Base-by-base conservation (phyloP, 2,888 invertebrate species). In the Idaea straminata region DNA sequence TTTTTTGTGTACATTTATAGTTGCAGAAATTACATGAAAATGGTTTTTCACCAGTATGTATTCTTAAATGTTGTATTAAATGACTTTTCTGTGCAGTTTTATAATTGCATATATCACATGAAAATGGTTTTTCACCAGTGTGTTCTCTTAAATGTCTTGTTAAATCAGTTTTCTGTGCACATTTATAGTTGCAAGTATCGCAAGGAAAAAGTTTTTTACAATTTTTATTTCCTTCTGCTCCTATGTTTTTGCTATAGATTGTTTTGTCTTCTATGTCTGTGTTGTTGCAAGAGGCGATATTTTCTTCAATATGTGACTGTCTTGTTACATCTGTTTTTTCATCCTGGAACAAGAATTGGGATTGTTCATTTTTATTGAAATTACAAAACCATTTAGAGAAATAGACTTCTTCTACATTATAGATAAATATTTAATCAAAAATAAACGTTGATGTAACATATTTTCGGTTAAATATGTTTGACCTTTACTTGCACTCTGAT, bases 131-230 rank as follows among this genome's bases (percentile, higher is more conserved):
- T 34, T 67, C 64, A 0, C 67, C 62, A 0, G 61, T 67, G 13
- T 67, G 67, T 7, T 36, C 64, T 10, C 61, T 62, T 36, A 62
- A 58, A 57, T 67, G 67, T 7, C 6, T 15, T 15, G 47, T 63
- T 36, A 67, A 67, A n/a, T 61, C 38, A 58, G 15, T 25, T 3
- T 13, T 13, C 6, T 59, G 25, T 4, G n/a, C 59, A 16, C 60
- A 61, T 59, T 13, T 59, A 5, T 63, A 60, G 7, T 59, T 64
- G 6, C 70, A 70, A 35, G 65, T 35, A 5, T 65, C 61, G n/a
- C 70, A 70, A 1, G 66, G 61, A 34, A 62, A 66, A 0, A 65
- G 60, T 35, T 64, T 68, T 38, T 61, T n/a, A 0, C 13, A 57
- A 57, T 57, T 57, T 57, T 15, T 15, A 2, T 57, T 15, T 57